phyloP scores from a whole-genome alignment of 1,140 invertebrate species.

The Drosophila punjabiensis region DNA sequence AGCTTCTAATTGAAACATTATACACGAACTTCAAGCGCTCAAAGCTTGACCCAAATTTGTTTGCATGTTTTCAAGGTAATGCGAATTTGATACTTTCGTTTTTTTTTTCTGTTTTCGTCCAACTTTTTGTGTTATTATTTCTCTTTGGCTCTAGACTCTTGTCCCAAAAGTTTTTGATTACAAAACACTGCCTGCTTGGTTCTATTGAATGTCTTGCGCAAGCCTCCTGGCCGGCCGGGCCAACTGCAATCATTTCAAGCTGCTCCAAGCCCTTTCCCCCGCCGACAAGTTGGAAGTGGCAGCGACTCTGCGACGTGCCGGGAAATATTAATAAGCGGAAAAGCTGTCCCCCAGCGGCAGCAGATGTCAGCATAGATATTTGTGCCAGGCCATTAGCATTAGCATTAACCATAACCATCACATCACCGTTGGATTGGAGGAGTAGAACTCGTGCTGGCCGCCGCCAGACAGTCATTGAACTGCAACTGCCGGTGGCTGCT shows the following conservation, averaged over 20 bases:
- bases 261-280: slow-evolving; percentile 10
- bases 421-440: slow-evolving; percentile 59
- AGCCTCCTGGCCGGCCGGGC: slow-evolving; percentile 22
- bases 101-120: slow-evolving; percentile 36
- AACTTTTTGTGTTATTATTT: slow-evolving; percentile 22
- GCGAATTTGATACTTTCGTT: slow-evolving; percentile 79
- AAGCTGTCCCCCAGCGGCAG: slow-evolving; percentile 56
- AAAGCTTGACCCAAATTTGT: slow-evolving; percentile 73
- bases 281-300: slow-evolving; percentile 26
- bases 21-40: slow-evolving; percentile 46
- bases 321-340: slow-evolving; percentile 82
- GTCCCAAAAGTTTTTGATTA: slow-evolving; percentile 67
- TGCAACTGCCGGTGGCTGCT: slow-evolving; percentile 50
- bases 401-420: slow-evolving; percentile 46
- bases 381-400: slow-evolving; percentile 65
- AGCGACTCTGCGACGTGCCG: slow-evolving; percentile 55
- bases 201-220: slow-evolving; percentile 68
- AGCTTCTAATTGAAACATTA: slow-evolving; percentile 77
- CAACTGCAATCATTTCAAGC: slow-evolving; percentile 68
- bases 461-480: slow-evolving; percentile 66
- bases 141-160: slow-evolving; percentile 2
- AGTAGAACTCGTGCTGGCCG: slow-evolving; percentile 60
- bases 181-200: slow-evolving; percentile 47
- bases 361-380: slow-evolving; percentile 63
- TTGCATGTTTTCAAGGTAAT: slow-evolving; percentile 72